Evolutionary conservation across 2,888 invertebrate species (phyloP).

Genomic region (Arenicola marina): DNA sequence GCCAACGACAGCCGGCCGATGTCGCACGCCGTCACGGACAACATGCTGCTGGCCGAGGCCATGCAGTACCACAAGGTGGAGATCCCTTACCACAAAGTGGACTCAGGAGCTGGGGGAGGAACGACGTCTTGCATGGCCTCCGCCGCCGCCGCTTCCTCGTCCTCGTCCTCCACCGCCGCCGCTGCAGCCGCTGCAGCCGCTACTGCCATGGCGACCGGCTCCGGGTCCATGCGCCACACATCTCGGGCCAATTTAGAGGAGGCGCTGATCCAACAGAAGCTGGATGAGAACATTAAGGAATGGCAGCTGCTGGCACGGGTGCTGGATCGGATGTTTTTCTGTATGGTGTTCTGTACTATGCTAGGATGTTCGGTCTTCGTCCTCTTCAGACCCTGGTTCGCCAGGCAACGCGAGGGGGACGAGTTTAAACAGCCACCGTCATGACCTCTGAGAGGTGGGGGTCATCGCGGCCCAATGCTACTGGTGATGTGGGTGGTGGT

Average conservation of each 20-base stretch:
- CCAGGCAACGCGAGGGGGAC: too few species aligned
- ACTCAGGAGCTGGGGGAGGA: background rate
- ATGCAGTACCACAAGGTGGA: slow-evolving; percentile 26
- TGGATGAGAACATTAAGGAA: slow-evolving; percentile 16
- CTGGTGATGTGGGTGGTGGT: too few species aligned
- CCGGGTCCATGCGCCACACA: background rate
- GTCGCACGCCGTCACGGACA: background rate
- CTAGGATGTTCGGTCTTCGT: slow-evolving; percentile 21
- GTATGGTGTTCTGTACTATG: slow-evolving; percentile 23
- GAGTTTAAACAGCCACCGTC: too few species aligned
- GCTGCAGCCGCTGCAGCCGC: background rate
- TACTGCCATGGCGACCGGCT: background rate
- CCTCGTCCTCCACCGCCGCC: background rate
- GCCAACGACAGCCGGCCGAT: background rate
- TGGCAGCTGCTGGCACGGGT: slow-evolving; percentile 30
- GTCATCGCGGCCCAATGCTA: too few species aligned
- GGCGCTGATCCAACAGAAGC: background rate
- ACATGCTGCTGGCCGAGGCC: slow-evolving; percentile 18
- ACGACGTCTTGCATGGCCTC: background rate
- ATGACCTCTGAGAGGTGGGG: too few species aligned
- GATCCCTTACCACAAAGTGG: slow-evolving; percentile 1
- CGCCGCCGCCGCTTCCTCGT: background rate
- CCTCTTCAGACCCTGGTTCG: slow-evolving; percentile 29
- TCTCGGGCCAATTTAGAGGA: too few species aligned
- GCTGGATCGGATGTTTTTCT: slow-evolving; percentile 30